phyloP scores from a whole-genome alignment of 2,888 invertebrate species.

The Drosophila falleni region DNA sequence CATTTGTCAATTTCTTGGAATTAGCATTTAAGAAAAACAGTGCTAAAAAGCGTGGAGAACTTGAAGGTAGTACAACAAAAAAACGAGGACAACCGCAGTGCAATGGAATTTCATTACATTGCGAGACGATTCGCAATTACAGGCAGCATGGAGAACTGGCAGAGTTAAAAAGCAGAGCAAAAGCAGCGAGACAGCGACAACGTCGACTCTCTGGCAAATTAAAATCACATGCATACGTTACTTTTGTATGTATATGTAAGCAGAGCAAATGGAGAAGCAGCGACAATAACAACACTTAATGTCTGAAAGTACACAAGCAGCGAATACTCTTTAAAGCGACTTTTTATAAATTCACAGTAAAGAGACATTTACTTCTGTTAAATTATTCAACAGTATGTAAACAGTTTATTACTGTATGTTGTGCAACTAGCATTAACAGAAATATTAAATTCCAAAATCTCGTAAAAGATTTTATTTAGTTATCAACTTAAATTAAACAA shows the following conservation, averaged over 20 bases:
- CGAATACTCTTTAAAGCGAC: slow-evolving; percentile 18
- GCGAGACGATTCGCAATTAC: slow-evolving; percentile 48
- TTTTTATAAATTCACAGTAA: background rate
- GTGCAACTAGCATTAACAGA: background rate
- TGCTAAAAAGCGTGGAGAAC: slow-evolving; percentile 18
- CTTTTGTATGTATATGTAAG: slow-evolving; percentile 12
- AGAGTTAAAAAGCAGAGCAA: slow-evolving; percentile 11
- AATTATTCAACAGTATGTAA: slow-evolving; percentile 1
- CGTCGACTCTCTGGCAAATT: slow-evolving; percentile 50
- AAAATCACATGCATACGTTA: slow-evolving; percentile 26
- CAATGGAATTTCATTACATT: slow-evolving; percentile 45
- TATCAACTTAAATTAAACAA: background rate
- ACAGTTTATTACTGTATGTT: background rate
- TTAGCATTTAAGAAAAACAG: slow-evolving; percentile 23
- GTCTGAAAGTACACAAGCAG: background rate
- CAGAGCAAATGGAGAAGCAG: slow-evolving; percentile 34
- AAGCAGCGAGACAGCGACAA: slow-evolving; percentile 8
- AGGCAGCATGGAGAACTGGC: slow-evolving; percentile 20
- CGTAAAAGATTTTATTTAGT: background rate
- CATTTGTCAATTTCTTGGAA: slow-evolving; percentile 37
- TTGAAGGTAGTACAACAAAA: slow-evolving; percentile 18
- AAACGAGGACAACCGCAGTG: slow-evolving; percentile 10
- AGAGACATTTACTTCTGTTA: slow-evolving; percentile 1
- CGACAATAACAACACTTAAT: slow-evolving; percentile 12
- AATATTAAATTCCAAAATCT: background rate